These are phyloP conservation scores for Micoletzkya japonica DNA, from an alignment of 2,888 invertebrate species.

Conservation along the genomic window DNA sequence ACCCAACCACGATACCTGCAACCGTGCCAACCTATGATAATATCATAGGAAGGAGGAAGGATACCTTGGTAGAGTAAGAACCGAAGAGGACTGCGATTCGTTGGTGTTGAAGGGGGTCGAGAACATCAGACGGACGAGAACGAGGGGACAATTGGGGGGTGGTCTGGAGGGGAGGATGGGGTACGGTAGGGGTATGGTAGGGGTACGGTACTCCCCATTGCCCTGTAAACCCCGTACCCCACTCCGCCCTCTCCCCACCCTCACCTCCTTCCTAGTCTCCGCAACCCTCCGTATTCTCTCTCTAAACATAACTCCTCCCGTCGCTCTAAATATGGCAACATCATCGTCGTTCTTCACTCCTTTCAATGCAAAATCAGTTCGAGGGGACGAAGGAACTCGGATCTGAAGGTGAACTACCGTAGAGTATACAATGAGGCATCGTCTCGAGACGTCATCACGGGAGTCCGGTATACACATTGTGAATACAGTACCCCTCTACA, in stretches of 20 bases:
- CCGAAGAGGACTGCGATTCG: slow-evolving; percentile 85
- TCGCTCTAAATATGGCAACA: slow-evolving; percentile 83
- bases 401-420: too few relatives aligned
- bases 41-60: not conserved
- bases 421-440: too few relatives aligned
- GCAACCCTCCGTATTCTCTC: slow-evolving; percentile 32
- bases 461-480: too few relatives aligned
- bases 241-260: too few relatives aligned
- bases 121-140: slow-evolving; percentile 59
- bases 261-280: slow-evolving; percentile 20
- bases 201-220: not conserved
- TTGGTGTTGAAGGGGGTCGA: slow-evolving; percentile 71
- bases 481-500: too few relatives aligned
- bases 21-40: too few relatives aligned
- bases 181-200: not conserved
- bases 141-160: slow-evolving; percentile 31
- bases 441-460: too few relatives aligned
- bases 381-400: not conserved
- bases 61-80: slow-evolving; percentile 64
- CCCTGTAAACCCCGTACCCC: too few relatives aligned
- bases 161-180: slow-evolving; percentile 26
- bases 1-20: too few relatives aligned
- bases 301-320: slow-evolving; percentile 72
- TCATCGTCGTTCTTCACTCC: slow-evolving; percentile 69
- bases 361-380: not conserved